Evolutionary conservation across 2,797 vertebrate genomes (phyloP).

Genomic region (Carcharodon carcharias): DNA sequence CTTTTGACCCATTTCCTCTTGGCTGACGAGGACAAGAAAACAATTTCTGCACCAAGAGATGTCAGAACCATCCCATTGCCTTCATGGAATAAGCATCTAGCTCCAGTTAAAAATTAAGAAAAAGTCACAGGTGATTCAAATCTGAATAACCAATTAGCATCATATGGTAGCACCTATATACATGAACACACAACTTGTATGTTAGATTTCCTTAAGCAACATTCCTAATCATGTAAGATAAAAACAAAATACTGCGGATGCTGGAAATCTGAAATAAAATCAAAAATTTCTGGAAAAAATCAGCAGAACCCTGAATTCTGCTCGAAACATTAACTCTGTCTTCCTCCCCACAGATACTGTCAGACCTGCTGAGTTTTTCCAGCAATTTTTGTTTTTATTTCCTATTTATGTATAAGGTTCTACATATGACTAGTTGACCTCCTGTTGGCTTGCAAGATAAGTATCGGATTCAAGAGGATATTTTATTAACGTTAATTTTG

Average conservation of each 20-base stretch:
- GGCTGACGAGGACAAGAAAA: background rate
- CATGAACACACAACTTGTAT: background rate
- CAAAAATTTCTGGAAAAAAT: no score
- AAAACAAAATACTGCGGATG: no score
- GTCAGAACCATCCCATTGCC: background rate
- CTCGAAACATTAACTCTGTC: no score
- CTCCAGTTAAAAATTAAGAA: background rate
- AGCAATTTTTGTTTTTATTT: no score
- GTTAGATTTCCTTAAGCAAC: background rate
- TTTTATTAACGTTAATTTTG: no score
- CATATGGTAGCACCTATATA: background rate
- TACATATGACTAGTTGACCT: background rate
- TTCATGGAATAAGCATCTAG: background rate
- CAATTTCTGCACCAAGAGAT: background rate
- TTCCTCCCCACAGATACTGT: no score
- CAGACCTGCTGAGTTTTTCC: no score
- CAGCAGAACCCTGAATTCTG: no score
- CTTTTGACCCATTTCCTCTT: background rate
- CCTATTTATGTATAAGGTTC: background rate
- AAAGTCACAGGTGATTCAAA: background rate
- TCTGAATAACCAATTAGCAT: background rate
- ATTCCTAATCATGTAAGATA: background rate
- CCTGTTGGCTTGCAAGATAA: background rate
- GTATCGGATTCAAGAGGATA: background rate
- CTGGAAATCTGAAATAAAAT: no score